Conservation (phyloP, 2,888 invertebrate species). For the Tenthredo notha region DNA sequence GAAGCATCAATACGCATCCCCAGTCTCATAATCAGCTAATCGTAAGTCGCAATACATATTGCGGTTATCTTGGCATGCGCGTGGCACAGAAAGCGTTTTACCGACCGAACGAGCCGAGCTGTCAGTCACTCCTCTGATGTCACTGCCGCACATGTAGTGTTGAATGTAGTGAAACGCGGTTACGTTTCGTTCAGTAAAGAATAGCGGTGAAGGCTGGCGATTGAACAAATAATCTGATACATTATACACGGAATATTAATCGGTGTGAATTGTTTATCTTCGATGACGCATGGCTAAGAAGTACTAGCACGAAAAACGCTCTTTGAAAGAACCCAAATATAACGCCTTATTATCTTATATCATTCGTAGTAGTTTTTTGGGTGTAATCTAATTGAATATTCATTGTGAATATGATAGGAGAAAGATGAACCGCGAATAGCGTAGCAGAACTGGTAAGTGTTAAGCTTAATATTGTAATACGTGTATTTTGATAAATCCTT, state of each 20-base stretch:
- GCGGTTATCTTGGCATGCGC: constrained; percentile 9
- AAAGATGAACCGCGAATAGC: constrained; percentile 21
- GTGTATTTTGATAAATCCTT: neutral
- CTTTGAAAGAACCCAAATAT: neutral
- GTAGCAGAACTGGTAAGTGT: constrained; percentile 23
- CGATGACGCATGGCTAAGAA: neutral
- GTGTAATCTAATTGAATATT: constrained; percentile 34
- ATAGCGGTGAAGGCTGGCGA: neutral
- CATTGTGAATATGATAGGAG: constrained; percentile 24
- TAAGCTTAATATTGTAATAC: neutral
- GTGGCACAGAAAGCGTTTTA: constrained; percentile 12
- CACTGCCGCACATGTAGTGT: constrained; percentile 45
- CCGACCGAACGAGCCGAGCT: constrained; percentile 44
- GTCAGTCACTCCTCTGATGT: constrained; percentile 47
- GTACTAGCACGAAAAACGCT: neutral
- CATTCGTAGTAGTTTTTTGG: neutral
- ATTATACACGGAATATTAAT: neutral
- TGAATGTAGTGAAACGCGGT: constrained; percentile 24
- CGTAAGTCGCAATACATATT: neutral
- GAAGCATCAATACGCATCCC: constrained; percentile 13
- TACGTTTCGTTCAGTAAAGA: neutral
- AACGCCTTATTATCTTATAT: neutral
- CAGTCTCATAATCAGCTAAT: neutral
- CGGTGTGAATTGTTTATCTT: constrained; percentile 1
- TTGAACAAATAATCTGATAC: neutral